Percentiles rank a stretch among this genome's conserved stretches.
Evolutionary conservation across 2,797 vertebrate species (phyloP).

Genomic region (Lepidocolaptes lacrymiger): DNA sequence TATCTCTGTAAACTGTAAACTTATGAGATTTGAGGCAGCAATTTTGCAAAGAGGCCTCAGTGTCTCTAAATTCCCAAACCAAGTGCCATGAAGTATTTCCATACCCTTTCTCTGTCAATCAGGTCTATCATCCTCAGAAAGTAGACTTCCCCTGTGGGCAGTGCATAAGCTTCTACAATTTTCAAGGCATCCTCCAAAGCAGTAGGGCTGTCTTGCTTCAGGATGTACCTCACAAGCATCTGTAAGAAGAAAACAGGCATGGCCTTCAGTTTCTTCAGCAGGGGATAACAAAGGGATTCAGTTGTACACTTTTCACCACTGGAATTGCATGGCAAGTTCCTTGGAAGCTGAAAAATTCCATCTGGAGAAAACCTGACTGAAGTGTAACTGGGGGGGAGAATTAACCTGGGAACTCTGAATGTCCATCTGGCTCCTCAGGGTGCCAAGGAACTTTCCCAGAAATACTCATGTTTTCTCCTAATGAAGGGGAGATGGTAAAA

Average conservation of each 20-base stretch:
- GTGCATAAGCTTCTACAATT: conserved; percentile 85
- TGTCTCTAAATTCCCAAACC: not conserved
- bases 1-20: fast-evolving
- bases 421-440: not conserved
- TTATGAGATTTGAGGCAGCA: not conserved
- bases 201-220: conserved; percentile 86
- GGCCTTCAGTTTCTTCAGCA: not conserved
- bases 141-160: conserved; percentile 85
- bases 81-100: not conserved
- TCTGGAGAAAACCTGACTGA: not conserved
- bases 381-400: not conserved
- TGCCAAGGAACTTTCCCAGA: not conserved
- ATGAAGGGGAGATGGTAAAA: not conserved
- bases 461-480: not conserved
- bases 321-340: not conserved
- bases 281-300: not conserved
- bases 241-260: conserved; percentile 48
- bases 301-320: not conserved
- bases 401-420: not conserved
- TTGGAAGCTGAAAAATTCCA: not conserved
- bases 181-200: conserved; percentile 91
- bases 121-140: conserved; percentile 85
- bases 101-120: conserved; percentile 84
- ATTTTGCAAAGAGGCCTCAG: not conserved
- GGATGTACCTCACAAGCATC: conserved; percentile 89